A percentile compares a stretch with the other conserved stretches of the same genome.
phyloP scores from a whole-genome alignment of 2,888 invertebrate species.

The Cheilosia pagana region DNA sequence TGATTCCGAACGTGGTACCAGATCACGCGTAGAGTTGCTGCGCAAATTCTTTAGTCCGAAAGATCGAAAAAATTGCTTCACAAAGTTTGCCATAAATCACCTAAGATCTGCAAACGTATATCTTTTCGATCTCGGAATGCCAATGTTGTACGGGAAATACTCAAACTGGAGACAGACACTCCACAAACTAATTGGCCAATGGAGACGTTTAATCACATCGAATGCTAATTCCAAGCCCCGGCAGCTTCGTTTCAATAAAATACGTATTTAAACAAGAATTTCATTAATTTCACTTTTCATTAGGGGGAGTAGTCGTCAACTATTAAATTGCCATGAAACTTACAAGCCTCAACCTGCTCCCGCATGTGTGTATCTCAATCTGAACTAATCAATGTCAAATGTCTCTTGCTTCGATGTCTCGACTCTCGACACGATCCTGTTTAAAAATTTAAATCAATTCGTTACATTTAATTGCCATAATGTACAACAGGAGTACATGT shows the following conservation, averaged over 20 bases:
- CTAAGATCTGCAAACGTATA: neutral
- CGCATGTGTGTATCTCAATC: constrained; percentile 56
- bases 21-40: too few species aligned
- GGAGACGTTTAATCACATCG: neutral
- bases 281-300: constrained; percentile 59
- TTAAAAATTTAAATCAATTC: constrained; percentile 68
- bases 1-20: too few species aligned
- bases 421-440: constrained; percentile 64
- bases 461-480: constrained; percentile 57
- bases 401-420: constrained; percentile 52
- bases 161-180: neutral
- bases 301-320: constrained; percentile 40
- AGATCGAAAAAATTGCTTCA: too few species aligned
- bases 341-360: constrained; percentile 1
- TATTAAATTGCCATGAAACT: constrained; percentile 38
- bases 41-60: too few species aligned
- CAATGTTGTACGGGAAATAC: neutral
- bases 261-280: constrained; percentile 34
- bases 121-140: neutral
- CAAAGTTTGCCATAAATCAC: neutral
- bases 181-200: constrained; percentile 3
- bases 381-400: constrained; percentile 67
- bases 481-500: constrained; percentile 34
- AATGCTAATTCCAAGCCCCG: constrained; percentile 4
- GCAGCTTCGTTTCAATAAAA: constrained; percentile 8